Percentiles rank a stretch among this genome's conserved stretches.
Evolutionary conservation across 2,888 invertebrate species (phyloP).

Genomic region (Agonum fuliginosum): DNA sequence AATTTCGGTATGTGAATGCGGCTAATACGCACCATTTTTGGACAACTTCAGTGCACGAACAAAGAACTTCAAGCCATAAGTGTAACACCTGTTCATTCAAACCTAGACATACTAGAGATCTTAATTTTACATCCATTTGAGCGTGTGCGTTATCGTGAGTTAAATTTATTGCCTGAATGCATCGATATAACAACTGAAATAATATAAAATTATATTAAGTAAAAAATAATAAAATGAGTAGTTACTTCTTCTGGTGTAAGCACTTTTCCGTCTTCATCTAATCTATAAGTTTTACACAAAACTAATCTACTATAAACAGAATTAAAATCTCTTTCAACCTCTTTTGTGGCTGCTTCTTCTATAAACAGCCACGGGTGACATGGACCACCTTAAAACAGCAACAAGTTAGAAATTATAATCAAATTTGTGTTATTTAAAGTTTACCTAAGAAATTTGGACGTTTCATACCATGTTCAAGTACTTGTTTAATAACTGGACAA

Average conservation of each 20-base stretch:
- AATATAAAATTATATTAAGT: too few species aligned
- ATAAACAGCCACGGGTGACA: constrained; percentile 99
- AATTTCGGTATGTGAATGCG: constrained; percentile 11
- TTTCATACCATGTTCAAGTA: constrained; percentile 96
- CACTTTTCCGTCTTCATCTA: constrained; percentile 99
- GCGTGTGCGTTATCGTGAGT: constrained; percentile 97
- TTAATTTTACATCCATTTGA: constrained; percentile 98
- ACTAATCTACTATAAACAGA: constrained; percentile 98
- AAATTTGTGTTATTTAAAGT: constrained; percentile 19
- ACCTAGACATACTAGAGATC: constrained; percentile 95
- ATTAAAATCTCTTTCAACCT: constrained; percentile 98
- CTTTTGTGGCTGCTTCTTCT: constrained; percentile 96
- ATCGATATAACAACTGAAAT: constrained; percentile 86
- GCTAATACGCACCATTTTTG: constrained; percentile 92
- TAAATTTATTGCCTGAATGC: constrained; percentile 96
- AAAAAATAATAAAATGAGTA: too few species aligned
- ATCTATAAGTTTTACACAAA: constrained; percentile 96
- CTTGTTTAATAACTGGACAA: constrained; percentile 94
- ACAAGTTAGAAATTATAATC: not conserved
- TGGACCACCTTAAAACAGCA: constrained; percentile 81
- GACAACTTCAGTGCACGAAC: constrained; percentile 94
- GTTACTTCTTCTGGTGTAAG: constrained; percentile 93
- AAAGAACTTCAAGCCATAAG: constrained; percentile 97
- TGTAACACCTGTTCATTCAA: constrained; percentile 98
- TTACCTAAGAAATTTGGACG: constrained; percentile 87